Base-by-base conservation (phyloP, 1,140 invertebrate species). In the Philopotamus ludificatus region DNA sequence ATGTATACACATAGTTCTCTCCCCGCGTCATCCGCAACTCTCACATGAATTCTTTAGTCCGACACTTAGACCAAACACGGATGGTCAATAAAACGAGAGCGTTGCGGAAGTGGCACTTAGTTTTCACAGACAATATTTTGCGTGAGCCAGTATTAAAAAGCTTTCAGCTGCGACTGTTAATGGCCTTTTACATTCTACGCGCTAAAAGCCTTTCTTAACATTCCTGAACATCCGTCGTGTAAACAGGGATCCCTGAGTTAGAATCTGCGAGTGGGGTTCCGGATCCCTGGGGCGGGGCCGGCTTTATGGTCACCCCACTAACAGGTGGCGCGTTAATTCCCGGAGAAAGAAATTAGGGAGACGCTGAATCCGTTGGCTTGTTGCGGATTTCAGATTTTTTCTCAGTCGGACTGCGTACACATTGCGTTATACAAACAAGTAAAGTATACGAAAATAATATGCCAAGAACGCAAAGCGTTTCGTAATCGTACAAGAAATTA, bases 401-500 rank as follows among this genome's bases (percentile, higher is more conserved):
- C n/a, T n/a, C n/a, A n/a, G n/a, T n/a, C n/a, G n/a, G n/a, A n/a
- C n/a, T n/a, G n/a, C n/a, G n/a, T n/a, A n/a, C n/a, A n/a, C n/a
- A n/a, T 39, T 18, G 51, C 47, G 51, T 34, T 23, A 12, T 34
- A 25, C 51, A 25, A n/a, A n/a, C n/a, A n/a, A n/a, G n/a, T n/a
- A n/a, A n/a, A n/a, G n/a, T n/a, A n/a, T n/a, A n/a, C n/a, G n/a
- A n/a, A n/a, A n/a, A n/a, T n/a, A n/a, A n/a, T 39, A 55, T 55
- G 28, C 51, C 51, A 55, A 23, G 26, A 18, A 34, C n/a, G 51
- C 49, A 25, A 39, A 55, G 28, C 51, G 51, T 55, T 55, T 25
- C 16, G 51, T 55, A 55, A 55, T 55, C 51, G 51, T 55, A 25
- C 51, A 28, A 55, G 39, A 55, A 55, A 55, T 55, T 55, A 55